Evolutionary conservation across 2,113 vertebrate genomes (phyloP).

Genomic region (Acanthochromis polyacanthus): DNA sequence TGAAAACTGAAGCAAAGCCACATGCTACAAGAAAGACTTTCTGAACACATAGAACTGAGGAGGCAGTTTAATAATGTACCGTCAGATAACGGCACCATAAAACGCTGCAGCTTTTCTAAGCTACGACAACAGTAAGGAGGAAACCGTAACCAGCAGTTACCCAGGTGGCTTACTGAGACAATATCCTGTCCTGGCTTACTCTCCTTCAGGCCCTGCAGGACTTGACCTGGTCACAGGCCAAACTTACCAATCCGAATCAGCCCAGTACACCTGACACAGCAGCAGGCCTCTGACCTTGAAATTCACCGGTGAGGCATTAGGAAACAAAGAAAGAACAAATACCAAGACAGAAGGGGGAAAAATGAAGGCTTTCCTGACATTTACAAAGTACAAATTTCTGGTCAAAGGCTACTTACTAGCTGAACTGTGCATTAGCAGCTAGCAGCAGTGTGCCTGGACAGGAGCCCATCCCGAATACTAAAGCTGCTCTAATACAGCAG

Average conservation of each 20-base stretch:
- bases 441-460: slow-evolving; percentile 40
- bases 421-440: slow-evolving; percentile 38
- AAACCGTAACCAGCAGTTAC: slow-evolving; percentile 64
- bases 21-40: neutral
- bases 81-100: slow-evolving; percentile 15
- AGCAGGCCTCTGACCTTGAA: slow-evolving; percentile 48
- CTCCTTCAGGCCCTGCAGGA: slow-evolving; percentile 47
- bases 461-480: slow-evolving; percentile 50
- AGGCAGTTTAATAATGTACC: slow-evolving; percentile 24
- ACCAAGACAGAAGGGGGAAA: neutral
- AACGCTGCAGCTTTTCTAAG: slow-evolving; percentile 36
- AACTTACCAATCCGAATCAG: slow-evolving; percentile 49
- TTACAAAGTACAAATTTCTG: slow-evolving; percentile 10
- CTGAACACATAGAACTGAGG: neutral
- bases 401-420: slow-evolving; percentile 18
- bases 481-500: slow-evolving; percentile 55
- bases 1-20: neutral
- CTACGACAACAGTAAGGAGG: slow-evolving; percentile 52
- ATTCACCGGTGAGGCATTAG: slow-evolving; percentile 30
- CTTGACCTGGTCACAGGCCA: slow-evolving; percentile 57
- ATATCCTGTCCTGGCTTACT: slow-evolving; percentile 74
- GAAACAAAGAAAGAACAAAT: neutral
- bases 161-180: slow-evolving; percentile 74
- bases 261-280: slow-evolving; percentile 50
- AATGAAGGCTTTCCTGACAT: slow-evolving; percentile 4